phyloP scores from a whole-genome alignment of 2,797 vertebrate genomes.

The Helarctos malayanus region DNA sequence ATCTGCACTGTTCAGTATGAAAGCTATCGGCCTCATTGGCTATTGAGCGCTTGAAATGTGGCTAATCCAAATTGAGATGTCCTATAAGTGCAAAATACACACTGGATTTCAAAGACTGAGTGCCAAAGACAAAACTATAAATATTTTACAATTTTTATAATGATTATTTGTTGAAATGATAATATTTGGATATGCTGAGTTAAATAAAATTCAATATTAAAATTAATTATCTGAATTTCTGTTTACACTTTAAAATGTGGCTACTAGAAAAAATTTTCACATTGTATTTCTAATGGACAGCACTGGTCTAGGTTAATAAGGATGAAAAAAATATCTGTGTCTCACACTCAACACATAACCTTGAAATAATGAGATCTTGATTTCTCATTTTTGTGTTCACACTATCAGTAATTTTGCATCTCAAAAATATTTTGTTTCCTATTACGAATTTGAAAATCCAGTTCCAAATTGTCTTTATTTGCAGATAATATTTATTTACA shows the following conservation, averaged over 20 bases:
- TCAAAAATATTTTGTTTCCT: conserved; percentile 27
- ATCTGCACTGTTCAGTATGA: neutral
- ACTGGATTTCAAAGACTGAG: neutral
- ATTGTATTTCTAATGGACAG: neutral
- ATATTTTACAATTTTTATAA: neutral
- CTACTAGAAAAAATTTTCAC: neutral
- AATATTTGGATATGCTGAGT: neutral
- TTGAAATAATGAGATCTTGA: neutral
- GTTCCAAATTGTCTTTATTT: conserved; percentile 29
- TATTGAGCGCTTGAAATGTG: neutral
- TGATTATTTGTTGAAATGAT: neutral
- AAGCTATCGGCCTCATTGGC: neutral
- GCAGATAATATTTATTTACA: neutral
- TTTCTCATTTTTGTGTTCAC: neutral
- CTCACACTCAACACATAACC: neutral
- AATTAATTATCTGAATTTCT: neutral
- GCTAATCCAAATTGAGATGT: neutral
- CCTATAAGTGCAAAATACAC: neutral
- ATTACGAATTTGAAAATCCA: conserved; percentile 32
- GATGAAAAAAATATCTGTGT: neutral
- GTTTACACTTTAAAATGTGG: neutral
- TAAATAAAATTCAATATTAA: neutral
- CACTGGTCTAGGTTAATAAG: neutral
- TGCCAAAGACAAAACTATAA: neutral
- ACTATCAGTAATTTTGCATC: neutral